Base-by-base conservation (phyloP, 2,113 vertebrate species). In the Choloepus hoffmanni region DNA sequence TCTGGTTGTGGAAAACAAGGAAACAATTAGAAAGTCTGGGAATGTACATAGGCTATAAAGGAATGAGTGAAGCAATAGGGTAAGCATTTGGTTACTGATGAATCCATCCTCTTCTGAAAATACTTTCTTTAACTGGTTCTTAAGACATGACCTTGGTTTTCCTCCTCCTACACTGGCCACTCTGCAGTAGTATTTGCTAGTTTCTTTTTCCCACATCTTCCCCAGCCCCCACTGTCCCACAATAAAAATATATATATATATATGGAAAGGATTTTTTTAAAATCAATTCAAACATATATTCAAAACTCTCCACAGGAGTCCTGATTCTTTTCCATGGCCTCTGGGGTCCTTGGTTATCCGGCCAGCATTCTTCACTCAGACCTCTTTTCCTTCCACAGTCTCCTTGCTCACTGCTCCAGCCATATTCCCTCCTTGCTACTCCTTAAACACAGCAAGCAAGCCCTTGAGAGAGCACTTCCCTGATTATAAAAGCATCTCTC, bases 1-100 rank as follows among this genome's bases (percentile, higher is more conserved):
- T 96, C 73, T 90, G 74, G 77, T 93, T 73, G 67, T 18, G 91
- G 55, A 95, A 93, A 82, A 78, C 23, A 53, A 58, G 16, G 30
- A 65, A 55, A 67, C 18, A 36, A 60, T 89, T 77, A 67, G 43
- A 67, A 81, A 90, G 24, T 89, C 5, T 68, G 30, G 28, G 26
- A 68, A 74, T 53, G 85, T 30, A 36, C 50, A 62, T 12, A 73
- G 40, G 26, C 33, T 73, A 78, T 50, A 83, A 87, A 45, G 36
- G 73, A 60, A 28, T 62, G 26, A 72, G 7, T 6, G 23, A 84
- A 84, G 43, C 83, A 73, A 89, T 8, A 89, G n/a, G 7, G 28
- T n/a, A 62, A 62, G n/a, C 76, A 79, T 15, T 6, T 30, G 77
- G 40, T 8, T 33, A 77, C 23, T 2, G 40, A 55, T 43, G 4